Conservation (phyloP, 2,797 vertebrate genomes). For the Heteromormyrus szaboi region DNA sequence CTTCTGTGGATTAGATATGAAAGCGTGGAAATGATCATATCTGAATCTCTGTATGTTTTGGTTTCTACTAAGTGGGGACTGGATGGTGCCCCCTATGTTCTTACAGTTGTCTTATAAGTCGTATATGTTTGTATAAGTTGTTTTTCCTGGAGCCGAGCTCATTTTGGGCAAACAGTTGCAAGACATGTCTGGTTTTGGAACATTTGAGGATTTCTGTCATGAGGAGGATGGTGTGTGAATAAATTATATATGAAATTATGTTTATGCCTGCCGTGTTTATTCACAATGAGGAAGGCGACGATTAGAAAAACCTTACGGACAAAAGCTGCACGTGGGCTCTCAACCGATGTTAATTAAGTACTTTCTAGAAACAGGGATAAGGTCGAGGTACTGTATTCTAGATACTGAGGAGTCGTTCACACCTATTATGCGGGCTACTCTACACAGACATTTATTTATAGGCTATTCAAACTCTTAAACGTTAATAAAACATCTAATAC, state of each 20-base stretch:
- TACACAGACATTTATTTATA: neutral
- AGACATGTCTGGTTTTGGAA: neutral
- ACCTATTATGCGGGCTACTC: neutral
- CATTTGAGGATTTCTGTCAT: neutral
- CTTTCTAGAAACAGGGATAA: neutral
- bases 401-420: neutral
- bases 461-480: neutral
- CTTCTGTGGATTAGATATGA: neutral
- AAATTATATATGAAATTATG: conserved; percentile 3
- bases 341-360: neutral
- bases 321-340: neutral
- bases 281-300: neutral
- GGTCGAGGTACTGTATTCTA: neutral
- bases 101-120: neutral
- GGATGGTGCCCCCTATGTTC: neutral
- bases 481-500: neutral
- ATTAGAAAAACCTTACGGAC: neutral
- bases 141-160: neutral
- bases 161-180: neutral
- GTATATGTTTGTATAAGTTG: neutral
- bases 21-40: neutral
- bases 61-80: neutral
- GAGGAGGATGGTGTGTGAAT: neutral
- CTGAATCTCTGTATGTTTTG: neutral
- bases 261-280: neutral